A percentile compares a stretch with the other conserved stretches of the same genome.
Evolutionary conservation across 1,140 invertebrate species (phyloP).

Genomic region (Onthophagus taurus): DNA sequence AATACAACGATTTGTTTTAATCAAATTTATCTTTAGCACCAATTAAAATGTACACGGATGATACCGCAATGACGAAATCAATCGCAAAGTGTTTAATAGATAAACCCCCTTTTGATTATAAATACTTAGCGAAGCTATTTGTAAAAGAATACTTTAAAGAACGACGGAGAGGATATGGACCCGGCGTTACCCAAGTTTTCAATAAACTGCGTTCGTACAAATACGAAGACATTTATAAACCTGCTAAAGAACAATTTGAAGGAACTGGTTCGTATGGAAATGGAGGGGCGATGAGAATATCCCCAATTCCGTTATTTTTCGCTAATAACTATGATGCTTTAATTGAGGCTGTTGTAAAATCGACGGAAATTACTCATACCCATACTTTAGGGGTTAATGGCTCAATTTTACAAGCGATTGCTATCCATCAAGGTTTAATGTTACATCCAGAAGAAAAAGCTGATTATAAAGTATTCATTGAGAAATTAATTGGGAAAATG

Average conservation of each 20-base stretch:
- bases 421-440: constrained; percentile 46
- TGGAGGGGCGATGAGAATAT: constrained; percentile 67
- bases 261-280: constrained; percentile 69
- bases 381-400: constrained; percentile 57
- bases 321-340: constrained; percentile 43
- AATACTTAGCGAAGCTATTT: constrained; percentile 55
- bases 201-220: constrained; percentile 46
- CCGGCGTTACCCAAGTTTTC: constrained; percentile 54
- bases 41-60: constrained; percentile 60
- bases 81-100: constrained; percentile 56
- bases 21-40: constrained; percentile 40
- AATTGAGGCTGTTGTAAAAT: constrained; percentile 42
- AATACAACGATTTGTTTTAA: not conserved
- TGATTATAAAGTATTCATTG: constrained; percentile 43
- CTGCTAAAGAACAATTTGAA: constrained; percentile 60
- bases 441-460: constrained; percentile 39
- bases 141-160: constrained; percentile 54
- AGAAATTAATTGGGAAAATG: constrained; percentile 51
- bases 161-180: constrained; percentile 58
- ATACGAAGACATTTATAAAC: constrained; percentile 51
- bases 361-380: constrained; percentile 58
- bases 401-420: constrained; percentile 52
- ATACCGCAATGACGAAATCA: constrained; percentile 65
- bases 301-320: constrained; percentile 59
- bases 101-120: constrained; percentile 45